These are phyloP conservation scores for Oryzias celebensis DNA, from an alignment of 2,113 vertebrate species.

Conservation along the genomic window DNA sequence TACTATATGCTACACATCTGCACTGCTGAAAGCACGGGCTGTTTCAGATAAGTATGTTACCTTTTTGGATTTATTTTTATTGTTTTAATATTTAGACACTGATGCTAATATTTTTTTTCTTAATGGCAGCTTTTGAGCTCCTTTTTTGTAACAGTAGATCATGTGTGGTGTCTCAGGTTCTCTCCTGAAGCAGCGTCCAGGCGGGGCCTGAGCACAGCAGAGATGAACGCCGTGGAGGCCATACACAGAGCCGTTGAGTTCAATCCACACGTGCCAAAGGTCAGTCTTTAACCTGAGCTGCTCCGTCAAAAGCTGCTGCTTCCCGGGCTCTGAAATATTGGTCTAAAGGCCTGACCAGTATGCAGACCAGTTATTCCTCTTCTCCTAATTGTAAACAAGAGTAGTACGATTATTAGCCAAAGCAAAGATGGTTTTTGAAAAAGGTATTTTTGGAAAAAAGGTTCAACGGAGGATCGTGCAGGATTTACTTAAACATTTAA, in stretches of 20 bases:
- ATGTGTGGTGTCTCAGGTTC: conserved; percentile 78
- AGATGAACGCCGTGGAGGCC: conserved; percentile 98
- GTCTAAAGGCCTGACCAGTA: too few species aligned
- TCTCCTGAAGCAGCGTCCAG: conserved; percentile 96
- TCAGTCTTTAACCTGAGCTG: conserved; percentile 57
- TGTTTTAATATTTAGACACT: too few species aligned
- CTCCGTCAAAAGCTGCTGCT: too few species aligned
- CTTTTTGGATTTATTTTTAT: fast-evolving
- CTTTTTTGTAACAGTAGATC: not conserved
- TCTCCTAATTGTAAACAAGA: too few species aligned
- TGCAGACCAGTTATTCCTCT: too few species aligned
- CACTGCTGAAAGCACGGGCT: conserved; percentile 96
- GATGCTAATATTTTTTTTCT: not conserved
- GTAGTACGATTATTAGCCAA: too few species aligned
- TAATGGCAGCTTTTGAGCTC: not conserved
- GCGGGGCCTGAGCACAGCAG: conserved; percentile 96
- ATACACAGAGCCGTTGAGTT: conserved; percentile 99
- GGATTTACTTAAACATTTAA: not conserved
- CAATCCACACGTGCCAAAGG: conserved; percentile 99
- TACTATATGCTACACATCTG: conserved; percentile 98
- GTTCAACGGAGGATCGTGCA: too few species aligned
- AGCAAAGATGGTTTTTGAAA: too few species aligned
- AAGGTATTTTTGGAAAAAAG: too few species aligned
- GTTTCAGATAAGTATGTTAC: conserved; percentile 95
- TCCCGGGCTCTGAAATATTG: too few species aligned